A percentile compares a stretch with the other conserved stretches of the same genome.
phyloP scores from a whole-genome alignment of 2,888 invertebrate genomes.

The Herminia tarsipennalis region DNA sequence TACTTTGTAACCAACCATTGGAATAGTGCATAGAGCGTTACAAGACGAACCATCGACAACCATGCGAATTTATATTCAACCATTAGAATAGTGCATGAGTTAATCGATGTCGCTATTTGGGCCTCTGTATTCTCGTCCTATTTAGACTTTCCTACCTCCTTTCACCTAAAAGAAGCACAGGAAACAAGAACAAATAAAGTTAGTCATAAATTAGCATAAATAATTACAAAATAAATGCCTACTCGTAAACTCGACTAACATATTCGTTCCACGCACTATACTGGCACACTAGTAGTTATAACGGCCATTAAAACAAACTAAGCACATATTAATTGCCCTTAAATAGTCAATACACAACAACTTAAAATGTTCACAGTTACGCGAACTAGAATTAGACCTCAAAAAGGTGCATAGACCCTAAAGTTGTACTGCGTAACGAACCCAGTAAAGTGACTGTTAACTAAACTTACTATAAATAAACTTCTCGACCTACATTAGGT shows the following conservation, averaged over 20 bases:
- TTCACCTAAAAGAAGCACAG: neutral
- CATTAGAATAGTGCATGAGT: too few relatives aligned
- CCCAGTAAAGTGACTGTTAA: constrained; percentile 48
- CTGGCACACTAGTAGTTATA: constrained; percentile 8
- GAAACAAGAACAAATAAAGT: neutral
- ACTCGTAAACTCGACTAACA: constrained; percentile 11
- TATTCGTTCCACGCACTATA: constrained; percentile 17
- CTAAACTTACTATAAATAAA: constrained; percentile 47
- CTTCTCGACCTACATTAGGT: constrained; percentile 26
- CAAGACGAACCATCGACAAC: too few relatives aligned
- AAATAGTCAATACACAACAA: constrained; percentile 41
- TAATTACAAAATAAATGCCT: constrained; percentile 2
- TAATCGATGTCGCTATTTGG: too few relatives aligned
- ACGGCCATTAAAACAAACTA: constrained; percentile 34
- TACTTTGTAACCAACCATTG: too few relatives aligned
- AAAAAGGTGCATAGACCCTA: constrained; percentile 49
- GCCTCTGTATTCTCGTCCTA: too few relatives aligned
- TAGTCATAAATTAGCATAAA: neutral
- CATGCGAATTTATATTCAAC: too few relatives aligned
- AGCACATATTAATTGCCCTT: constrained; percentile 42
- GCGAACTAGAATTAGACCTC: constrained; percentile 42
- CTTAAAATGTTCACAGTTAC: constrained; percentile 43
- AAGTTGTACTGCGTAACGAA: constrained; percentile 50
- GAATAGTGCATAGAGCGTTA: too few relatives aligned
- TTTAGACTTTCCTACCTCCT: too few relatives aligned